These are phyloP conservation scores for Drymodes brunneopygia DNA, from an alignment of 2,113 vertebrate genomes.

Conservation along the genomic window DNA sequence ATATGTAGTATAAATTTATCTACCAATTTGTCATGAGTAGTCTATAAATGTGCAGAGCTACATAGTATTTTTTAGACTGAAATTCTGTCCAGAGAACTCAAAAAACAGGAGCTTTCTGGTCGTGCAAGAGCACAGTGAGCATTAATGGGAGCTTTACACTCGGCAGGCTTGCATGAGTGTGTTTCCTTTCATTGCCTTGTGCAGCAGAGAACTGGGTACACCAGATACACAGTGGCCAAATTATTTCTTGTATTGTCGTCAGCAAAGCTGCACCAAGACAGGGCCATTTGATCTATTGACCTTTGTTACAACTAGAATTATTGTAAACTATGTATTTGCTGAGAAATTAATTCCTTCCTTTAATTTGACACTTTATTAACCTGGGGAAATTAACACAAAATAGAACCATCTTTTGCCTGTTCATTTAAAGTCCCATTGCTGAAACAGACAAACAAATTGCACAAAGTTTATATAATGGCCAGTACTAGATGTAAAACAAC, in stretches of 20 bases:
- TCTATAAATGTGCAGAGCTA: not conserved
- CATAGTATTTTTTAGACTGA: not conserved
- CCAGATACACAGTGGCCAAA: not conserved
- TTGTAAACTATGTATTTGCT: not conserved
- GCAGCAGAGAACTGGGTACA: not conserved
- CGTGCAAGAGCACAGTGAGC: not conserved
- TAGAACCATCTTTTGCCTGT: not conserved
- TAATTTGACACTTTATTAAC: not conserved
- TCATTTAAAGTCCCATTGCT: not conserved
- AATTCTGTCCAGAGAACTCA: not conserved
- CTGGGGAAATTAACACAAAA: not conserved
- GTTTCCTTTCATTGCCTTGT: not conserved
- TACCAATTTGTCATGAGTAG: not conserved
- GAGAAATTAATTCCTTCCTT: not conserved
- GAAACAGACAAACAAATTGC: not conserved
- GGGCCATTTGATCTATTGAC: not conserved
- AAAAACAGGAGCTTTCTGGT: not conserved
- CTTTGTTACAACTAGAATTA: not conserved
- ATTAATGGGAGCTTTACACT: not conserved
- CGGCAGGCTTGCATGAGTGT: accelerated
- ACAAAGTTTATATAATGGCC: not conserved
- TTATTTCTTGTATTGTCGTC: not conserved
- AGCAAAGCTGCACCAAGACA: not conserved
- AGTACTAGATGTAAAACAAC: not conserved
- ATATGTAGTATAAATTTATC: not conserved